Conservation (phyloP, 1,140 invertebrate genomes). For the Tribolium castaneum region DNA sequence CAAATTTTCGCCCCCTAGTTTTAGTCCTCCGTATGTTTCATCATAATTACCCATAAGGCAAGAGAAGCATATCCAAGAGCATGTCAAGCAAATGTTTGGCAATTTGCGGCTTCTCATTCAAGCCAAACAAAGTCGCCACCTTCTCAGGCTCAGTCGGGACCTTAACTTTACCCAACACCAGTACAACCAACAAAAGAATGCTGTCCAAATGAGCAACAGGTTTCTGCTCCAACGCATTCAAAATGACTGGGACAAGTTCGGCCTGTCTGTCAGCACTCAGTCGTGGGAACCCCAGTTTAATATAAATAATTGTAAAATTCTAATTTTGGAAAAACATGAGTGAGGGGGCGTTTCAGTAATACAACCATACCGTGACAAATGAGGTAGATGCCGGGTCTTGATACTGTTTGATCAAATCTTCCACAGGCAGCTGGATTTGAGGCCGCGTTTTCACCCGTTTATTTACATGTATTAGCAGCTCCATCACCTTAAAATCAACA, state of each 20-base stretch:
- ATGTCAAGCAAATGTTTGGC: conserved; percentile 79
- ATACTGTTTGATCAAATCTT: conserved; percentile 84
- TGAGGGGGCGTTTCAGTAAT: neutral
- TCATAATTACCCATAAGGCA: conserved; percentile 85
- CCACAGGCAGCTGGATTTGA: conserved; percentile 88
- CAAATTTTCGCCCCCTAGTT: too few relatives aligned
- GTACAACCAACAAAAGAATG: conserved; percentile 83
- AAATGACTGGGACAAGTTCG: conserved; percentile 78
- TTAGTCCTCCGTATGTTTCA: too few relatives aligned
- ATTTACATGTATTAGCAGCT: conserved; percentile 93
- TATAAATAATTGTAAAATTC: conserved; percentile 95
- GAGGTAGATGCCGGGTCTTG: conserved; percentile 80
- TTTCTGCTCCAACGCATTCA: conserved; percentile 84
- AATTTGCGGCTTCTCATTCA: conserved; percentile 75
- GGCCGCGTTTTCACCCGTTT: conserved; percentile 87
- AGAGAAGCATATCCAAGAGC: conserved; percentile 83
- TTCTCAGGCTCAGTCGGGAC: conserved; percentile 74
- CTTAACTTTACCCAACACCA: conserved; percentile 79
- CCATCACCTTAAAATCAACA: conserved; percentile 79
- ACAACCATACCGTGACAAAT: conserved; percentile 78
- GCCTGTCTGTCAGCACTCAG: conserved; percentile 80
- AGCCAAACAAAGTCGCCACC: conserved; percentile 70
- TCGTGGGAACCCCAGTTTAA: conserved; percentile 90
- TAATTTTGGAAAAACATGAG: conserved; percentile 61
- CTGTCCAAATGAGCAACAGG: conserved; percentile 88